A percentile compares a stretch with the other conserved stretches of the same genome.
phyloP scores from a whole-genome alignment of 1,140 invertebrate species.

The Orchesella cincta region DNA sequence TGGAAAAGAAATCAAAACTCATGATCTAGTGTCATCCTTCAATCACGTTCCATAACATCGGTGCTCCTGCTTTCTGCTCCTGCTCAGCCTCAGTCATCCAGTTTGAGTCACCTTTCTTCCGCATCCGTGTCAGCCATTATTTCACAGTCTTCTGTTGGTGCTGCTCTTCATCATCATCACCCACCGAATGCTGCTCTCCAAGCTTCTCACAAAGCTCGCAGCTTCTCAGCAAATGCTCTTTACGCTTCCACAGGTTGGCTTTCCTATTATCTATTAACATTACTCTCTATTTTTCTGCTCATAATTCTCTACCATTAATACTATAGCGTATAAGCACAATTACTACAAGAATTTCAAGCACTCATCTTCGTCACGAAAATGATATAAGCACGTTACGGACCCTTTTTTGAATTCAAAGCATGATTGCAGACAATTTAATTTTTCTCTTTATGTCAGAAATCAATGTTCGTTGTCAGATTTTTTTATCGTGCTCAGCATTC shows the following conservation, averaged over 20 bases:
- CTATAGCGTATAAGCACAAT: too few species aligned
- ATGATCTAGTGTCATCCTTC: neutral
- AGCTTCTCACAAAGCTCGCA: constrained; percentile 51
- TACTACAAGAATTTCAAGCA: too few species aligned
- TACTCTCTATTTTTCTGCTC: too few species aligned
- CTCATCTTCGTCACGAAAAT: too few species aligned
- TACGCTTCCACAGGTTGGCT: constrained; percentile 50
- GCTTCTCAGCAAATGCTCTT: constrained; percentile 51
- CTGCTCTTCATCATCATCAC: constrained; percentile 33
- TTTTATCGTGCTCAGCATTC: too few species aligned
- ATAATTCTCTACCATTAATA: too few species aligned
- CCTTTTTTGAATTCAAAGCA: too few species aligned
- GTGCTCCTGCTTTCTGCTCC: neutral
- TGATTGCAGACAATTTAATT: too few species aligned
- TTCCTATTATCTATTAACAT: constrained; percentile 1
- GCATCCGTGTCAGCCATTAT: constrained; percentile 14
- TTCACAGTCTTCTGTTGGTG: neutral
- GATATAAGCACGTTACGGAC: too few species aligned
- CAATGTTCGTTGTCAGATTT: too few species aligned
- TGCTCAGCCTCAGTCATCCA: constrained; percentile 14
- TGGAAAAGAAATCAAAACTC: constrained; percentile 23
- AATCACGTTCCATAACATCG: neutral
- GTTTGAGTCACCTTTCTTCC: constrained; percentile 14
- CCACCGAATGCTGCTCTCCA: constrained; percentile 38
- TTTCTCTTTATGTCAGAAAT: too few species aligned